Evolutionary conservation across 2,113 vertebrate species (phyloP).

Genomic region (Campylorhamphus procurvoides): DNA sequence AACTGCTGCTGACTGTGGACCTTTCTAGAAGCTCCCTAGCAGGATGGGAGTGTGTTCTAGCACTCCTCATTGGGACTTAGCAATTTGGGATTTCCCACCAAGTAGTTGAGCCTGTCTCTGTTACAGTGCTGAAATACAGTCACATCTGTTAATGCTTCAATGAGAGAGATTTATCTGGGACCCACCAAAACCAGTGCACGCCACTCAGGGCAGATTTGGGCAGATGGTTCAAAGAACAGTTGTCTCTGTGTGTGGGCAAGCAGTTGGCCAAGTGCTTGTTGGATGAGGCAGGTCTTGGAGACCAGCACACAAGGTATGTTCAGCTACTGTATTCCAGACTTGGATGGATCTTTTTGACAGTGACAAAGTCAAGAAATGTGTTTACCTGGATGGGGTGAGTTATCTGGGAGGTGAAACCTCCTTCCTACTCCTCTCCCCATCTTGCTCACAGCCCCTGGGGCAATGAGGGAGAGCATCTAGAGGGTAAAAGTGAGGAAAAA

Average conservation of each 20-base stretch:
- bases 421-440: not conserved
- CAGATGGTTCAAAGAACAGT: constrained; percentile 2
- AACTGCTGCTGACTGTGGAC: not conserved
- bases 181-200: constrained; percentile 36
- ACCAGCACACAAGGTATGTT: not conserved
- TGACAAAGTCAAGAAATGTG: not conserved
- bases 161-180: constrained; percentile 13
- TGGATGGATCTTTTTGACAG: not conserved
- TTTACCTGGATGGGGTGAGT: not conserved
- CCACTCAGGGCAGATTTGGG: constrained; percentile 20
- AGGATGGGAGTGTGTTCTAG: not conserved
- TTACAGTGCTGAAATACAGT: not conserved
- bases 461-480: not conserved
- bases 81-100: not conserved
- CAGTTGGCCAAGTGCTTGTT: not conserved
- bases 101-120: not conserved
- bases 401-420: not conserved
- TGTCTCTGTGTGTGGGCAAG: not conserved
- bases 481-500: not conserved
- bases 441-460: not conserved
- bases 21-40: not conserved
- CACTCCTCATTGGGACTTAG: not conserved
- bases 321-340: not conserved
- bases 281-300: not conserved
- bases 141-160: not conserved